A percentile compares a stretch with the other conserved stretches of the same genome.
phyloP scores from a whole-genome alignment of 2,888 invertebrate species.

The Amphipyra berbera region DNA sequence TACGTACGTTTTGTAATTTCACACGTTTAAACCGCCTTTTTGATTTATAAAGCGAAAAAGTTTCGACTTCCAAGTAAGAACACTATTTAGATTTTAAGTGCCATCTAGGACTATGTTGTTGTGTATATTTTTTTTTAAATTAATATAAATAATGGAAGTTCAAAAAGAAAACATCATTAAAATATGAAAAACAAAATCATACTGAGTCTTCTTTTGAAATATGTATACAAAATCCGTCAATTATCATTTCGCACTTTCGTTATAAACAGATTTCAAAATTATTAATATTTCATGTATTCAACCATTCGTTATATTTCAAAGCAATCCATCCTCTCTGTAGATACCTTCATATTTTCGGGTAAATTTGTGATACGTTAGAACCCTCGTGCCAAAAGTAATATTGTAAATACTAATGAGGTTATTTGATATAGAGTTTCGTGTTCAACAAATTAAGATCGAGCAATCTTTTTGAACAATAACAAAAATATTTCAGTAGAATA shows the following conservation, averaged over 20 bases:
- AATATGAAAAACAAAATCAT: neutral
- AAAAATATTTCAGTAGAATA: constrained; percentile 39
- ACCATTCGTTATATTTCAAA: constrained; percentile 1
- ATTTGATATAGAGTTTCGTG: constrained; percentile 55
- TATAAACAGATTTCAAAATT: neutral
- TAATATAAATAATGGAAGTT: neutral
- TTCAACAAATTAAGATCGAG: constrained; percentile 45
- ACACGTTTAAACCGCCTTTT: constrained; percentile 37
- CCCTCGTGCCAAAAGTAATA: constrained; percentile 67
- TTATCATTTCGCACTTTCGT: neutral
- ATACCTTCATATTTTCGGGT: constrained; percentile 59
- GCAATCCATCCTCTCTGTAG: neutral
- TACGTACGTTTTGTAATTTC: constrained; percentile 62
- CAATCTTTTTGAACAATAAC: constrained; percentile 33
- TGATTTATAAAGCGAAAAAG: constrained; percentile 35
- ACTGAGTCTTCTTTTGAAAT: neutral
- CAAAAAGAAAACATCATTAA: constrained; percentile 9
- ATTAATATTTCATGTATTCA: neutral
- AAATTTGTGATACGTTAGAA: constrained; percentile 66
- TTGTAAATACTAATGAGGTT: constrained; percentile 60
- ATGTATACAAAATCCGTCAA: constrained; percentile 1
- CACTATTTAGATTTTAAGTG: constrained; percentile 22
- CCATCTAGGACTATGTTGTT: constrained; percentile 26
- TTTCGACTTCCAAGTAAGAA: constrained; percentile 25
- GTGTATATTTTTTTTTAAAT: constrained; percentile 2